phyloP scores from a whole-genome alignment of 2,888 invertebrate genomes.

The Heliconius erato region DNA sequence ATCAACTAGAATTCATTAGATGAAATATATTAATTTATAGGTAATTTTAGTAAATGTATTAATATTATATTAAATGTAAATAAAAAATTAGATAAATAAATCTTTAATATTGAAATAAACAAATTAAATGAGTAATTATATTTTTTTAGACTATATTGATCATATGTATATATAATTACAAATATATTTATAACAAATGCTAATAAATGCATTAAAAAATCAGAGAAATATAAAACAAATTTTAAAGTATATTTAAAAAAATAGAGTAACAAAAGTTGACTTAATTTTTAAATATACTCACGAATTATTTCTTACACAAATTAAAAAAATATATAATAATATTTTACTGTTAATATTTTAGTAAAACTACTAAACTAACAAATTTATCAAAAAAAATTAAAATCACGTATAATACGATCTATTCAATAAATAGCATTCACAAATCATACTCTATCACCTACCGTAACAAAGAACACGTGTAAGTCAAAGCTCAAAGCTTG shows the following conservation, averaged over 20 bases:
- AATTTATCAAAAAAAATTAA: not conserved
- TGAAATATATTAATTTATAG: not conserved
- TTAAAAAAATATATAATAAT: no score
- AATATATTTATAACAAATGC: not conserved
- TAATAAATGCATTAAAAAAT: not conserved
- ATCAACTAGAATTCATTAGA: not conserved
- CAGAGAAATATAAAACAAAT: not conserved
- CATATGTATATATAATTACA: not conserved
- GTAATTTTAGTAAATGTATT: not conserved
- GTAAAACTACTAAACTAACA: no score
- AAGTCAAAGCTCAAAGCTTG: constrained; percentile 24
- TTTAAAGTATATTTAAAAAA: not conserved
- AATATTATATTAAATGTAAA: not conserved
- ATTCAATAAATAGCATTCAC: constrained; percentile 3
- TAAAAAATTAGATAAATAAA: not conserved
- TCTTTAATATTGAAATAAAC: not conserved
- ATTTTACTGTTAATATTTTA: no score
- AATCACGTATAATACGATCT: not conserved
- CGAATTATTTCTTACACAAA: not conserved
- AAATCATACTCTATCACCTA: constrained; percentile 36
- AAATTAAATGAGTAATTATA: not conserved
- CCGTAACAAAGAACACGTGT: constrained; percentile 53
- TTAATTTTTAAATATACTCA: not conserved
- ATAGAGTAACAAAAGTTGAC: not conserved
- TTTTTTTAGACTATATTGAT: not conserved